Conservation (phyloP, 1,140 invertebrate genomes). For the Brachionus sp. region DNA sequence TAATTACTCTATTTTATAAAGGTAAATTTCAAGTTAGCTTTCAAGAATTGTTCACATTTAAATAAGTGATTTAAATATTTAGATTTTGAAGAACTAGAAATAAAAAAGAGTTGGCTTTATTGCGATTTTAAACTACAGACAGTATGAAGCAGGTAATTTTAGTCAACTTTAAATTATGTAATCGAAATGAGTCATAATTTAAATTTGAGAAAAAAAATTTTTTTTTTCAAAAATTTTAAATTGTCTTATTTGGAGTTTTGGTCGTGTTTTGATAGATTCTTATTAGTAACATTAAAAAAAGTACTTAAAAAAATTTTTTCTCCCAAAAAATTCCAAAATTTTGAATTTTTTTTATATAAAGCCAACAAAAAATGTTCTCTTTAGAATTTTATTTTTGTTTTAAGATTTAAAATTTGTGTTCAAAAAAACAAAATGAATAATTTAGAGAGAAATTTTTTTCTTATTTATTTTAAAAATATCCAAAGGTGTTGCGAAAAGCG, state of each 20-base stretch:
- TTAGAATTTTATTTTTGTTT: no score
- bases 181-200: background rate
- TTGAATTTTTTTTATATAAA: no score
- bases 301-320: background rate
- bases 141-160: background rate
- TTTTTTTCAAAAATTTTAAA: background rate
- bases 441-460: no score
- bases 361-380: no score
- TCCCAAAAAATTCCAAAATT: no score
- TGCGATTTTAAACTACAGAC: background rate
- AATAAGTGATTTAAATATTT: background rate
- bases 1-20: background rate
- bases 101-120: background rate
- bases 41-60: constrained; percentile 9
- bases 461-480: no score
- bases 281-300: background rate
- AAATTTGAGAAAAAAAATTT: background rate
- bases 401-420: no score
- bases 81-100: background rate
- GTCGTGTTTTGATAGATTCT: no score
- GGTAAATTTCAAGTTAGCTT: background rate
- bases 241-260: no score
- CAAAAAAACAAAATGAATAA: no score
- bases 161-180: background rate
- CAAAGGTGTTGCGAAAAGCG: background rate